These are phyloP conservation scores for Himalopsyche phryganea DNA, from an alignment of 1,140 invertebrate genomes.

Conservation along the genomic window DNA sequence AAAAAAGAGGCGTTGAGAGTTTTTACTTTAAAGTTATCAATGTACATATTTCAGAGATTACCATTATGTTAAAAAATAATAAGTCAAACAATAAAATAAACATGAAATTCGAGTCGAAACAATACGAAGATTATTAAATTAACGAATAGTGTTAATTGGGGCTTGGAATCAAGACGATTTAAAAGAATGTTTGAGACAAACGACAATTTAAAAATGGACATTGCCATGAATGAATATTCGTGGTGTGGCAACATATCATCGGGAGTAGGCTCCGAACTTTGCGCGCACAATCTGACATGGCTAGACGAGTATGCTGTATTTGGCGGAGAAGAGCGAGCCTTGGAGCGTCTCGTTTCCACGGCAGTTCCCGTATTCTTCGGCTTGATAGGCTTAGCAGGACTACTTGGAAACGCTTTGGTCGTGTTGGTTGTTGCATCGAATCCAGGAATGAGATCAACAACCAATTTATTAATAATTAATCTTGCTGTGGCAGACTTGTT, in stretches of 20 bases:
- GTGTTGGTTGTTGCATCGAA: conserved; percentile 84
- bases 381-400: conserved; percentile 79
- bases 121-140: too few species aligned
- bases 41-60: too few species aligned
- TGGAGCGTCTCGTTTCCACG: conserved; percentile 61
- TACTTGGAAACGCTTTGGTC: conserved; percentile 85
- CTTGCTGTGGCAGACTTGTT: conserved; percentile 85
- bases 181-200: background rate
- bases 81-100: too few species aligned
- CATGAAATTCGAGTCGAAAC: too few species aligned
- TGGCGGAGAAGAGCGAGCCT: conserved; percentile 42
- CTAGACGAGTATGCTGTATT: conserved; percentile 30
- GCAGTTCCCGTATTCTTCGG: conserved; percentile 85
- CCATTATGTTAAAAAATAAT: too few species aligned
- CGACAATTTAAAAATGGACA: background rate
- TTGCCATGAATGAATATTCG: background rate
- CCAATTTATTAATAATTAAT: conserved; percentile 88
- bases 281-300: conserved; percentile 12
- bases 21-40: too few species aligned
- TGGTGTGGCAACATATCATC: background rate
- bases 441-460: conserved; percentile 88
- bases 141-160: too few species aligned
- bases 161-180: too few species aligned
- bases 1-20: too few species aligned
- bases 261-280: conserved; percentile 14